Conservation (phyloP, 2,797 vertebrate species). For the Vultur gryphus region DNA sequence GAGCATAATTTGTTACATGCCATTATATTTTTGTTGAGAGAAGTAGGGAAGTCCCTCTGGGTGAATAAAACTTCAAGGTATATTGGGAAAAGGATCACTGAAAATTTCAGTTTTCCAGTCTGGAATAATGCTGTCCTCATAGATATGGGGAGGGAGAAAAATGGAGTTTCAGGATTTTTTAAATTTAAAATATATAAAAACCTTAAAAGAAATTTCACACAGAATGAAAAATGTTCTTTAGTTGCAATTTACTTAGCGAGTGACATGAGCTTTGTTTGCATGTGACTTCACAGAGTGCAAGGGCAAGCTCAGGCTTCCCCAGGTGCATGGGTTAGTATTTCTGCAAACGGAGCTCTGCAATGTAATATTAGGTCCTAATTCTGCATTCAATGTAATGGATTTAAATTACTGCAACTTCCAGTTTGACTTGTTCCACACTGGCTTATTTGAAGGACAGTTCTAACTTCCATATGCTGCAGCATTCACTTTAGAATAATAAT, state of each 20-base stretch:
- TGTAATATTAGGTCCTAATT: neutral
- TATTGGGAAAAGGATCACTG: constrained; percentile 41
- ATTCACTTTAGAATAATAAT: neutral
- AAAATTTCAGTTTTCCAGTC: constrained; percentile 9
- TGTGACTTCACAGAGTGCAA: neutral
- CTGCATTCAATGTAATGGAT: neutral
- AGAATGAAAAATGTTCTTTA: neutral
- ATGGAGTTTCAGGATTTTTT: neutral
- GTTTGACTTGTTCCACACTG: neutral
- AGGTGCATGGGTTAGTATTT: neutral
- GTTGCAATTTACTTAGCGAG: neutral
- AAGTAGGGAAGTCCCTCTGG: constrained; percentile 36
- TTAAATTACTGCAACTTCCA: neutral
- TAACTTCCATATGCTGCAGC: neutral
- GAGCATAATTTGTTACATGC: constrained; percentile 66
- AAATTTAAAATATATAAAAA: neutral
- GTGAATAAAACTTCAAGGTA: constrained; percentile 65
- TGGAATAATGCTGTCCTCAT: neutral
- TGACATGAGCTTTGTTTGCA: neutral
- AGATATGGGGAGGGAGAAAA: neutral
- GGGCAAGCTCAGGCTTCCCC: neutral
- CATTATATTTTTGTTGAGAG: constrained; percentile 59
- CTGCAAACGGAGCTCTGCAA: neutral
- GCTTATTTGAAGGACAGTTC: neutral
- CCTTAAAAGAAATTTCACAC: neutral